These are phyloP conservation scores for Crotalus helleri DNA, from an alignment of 2,113 vertebrate species.

Conservation along the genomic window DNA sequence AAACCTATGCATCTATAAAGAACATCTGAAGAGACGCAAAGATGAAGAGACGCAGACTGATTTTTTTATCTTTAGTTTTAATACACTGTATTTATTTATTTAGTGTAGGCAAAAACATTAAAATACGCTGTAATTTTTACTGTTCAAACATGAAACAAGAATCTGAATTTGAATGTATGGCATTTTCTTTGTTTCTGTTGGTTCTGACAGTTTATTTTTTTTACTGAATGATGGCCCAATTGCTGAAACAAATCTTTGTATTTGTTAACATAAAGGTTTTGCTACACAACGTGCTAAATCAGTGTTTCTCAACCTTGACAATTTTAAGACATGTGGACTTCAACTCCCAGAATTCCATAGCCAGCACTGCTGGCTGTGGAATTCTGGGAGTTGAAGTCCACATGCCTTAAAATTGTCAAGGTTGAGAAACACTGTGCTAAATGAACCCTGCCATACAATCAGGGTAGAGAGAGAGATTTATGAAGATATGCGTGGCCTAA, in stretches of 20 bases:
- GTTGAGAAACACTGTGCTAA: not conserved
- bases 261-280: not conserved
- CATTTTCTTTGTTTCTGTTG: not conserved
- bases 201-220: not conserved
- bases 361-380: too few species aligned
- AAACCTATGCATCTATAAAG: not conserved
- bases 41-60: not conserved
- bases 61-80: not conserved
- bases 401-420: too few species aligned
- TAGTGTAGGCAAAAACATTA: not conserved
- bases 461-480: not conserved
- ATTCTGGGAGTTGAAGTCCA: too few species aligned
- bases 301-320: too few species aligned
- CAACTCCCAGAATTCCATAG: too few species aligned
- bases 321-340: too few species aligned
- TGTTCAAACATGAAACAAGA: not conserved
- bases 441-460: not conserved
- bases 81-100: not conserved
- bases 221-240: not conserved
- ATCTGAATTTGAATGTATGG: not conserved
- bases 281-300: not conserved
- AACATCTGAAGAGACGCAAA: not conserved
- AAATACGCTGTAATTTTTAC: not conserved
- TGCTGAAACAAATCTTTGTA: not conserved
- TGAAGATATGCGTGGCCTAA: not conserved